These are phyloP conservation scores for Lucifuga dentata DNA, from an alignment of 2,113 vertebrate genomes.

Conservation along the genomic window DNA sequence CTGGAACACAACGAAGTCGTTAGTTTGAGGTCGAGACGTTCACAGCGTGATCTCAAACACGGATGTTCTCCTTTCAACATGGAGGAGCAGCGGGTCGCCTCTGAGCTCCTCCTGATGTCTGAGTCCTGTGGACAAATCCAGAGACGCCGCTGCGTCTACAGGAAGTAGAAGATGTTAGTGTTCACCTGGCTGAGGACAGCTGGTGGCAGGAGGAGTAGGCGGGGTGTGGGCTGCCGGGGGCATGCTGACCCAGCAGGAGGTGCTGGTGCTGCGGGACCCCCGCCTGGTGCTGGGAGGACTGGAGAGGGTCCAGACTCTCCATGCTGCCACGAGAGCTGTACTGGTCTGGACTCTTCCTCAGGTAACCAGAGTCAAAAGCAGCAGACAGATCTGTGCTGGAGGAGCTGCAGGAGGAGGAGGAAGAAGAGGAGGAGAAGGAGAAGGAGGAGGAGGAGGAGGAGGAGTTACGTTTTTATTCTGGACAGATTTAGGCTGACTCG, in stretches of 20 bases:
- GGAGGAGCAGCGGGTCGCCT: no score
- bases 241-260: constrained; percentile 46
- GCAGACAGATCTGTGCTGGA: constrained; percentile 92
- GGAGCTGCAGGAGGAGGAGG: constrained; percentile 79
- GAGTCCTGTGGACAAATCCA: no score
- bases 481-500: no score
- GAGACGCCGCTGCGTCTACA: no score
- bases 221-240: constrained; percentile 65
- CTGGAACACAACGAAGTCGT: constrained; percentile 76
- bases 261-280: constrained; percentile 62
- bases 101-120: no score
- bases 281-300: constrained; percentile 47
- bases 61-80: no score
- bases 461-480: no score
- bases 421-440: no score
- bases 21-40: neutral
- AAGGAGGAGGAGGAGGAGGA: no score
- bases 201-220: constrained; percentile 90
- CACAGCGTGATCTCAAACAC: no score
- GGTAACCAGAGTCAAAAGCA: constrained; percentile 77
- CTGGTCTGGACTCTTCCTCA: constrained; percentile 93
- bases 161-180: no score
- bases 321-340: constrained; percentile 97
- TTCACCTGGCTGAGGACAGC: constrained; percentile 90
- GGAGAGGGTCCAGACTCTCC: constrained; percentile 91